These are phyloP conservation scores for Nomada lathburiana DNA, from an alignment of 2,888 invertebrate genomes.

Conservation along the genomic window DNA sequence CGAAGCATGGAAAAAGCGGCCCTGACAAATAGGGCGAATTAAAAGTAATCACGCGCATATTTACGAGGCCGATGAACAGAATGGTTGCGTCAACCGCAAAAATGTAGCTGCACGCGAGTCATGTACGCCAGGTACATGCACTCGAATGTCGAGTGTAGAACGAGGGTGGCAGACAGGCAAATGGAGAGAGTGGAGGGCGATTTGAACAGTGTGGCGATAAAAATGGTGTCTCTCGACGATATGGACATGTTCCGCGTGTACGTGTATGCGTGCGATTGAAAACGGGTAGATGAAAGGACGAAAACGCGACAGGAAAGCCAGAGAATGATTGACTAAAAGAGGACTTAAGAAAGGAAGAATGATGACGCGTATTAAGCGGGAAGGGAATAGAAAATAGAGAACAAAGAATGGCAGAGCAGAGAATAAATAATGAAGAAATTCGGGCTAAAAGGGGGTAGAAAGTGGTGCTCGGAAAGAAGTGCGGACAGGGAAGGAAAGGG, in stretches of 20 bases:
- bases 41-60: constrained; percentile 82
- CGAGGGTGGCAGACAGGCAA: constrained; percentile 2
- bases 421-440: no score
- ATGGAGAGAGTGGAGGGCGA: constrained; percentile 6
- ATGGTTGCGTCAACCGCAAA: constrained; percentile 77
- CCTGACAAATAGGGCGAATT: constrained; percentile 77
- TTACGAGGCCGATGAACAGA: constrained; percentile 75
- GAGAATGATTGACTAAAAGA: background rate
- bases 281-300: background rate
- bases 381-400: no score
- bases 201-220: background rate
- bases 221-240: no score
- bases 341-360: no score
- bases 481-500: no score
- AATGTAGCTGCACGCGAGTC: constrained; percentile 79
- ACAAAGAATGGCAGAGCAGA: no score
- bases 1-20: constrained; percentile 19
- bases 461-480: no score
- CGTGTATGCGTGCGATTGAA: no score
- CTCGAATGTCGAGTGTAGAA: constrained; percentile 40
- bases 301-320: background rate
- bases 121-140: constrained; percentile 57
- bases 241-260: no score
- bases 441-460: no score
- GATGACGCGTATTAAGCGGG: no score